A percentile compares a stretch with the other conserved stretches of the same genome.
Conservation (phyloP, 2,888 invertebrate species). For the Malachius bipustulatus region DNA sequence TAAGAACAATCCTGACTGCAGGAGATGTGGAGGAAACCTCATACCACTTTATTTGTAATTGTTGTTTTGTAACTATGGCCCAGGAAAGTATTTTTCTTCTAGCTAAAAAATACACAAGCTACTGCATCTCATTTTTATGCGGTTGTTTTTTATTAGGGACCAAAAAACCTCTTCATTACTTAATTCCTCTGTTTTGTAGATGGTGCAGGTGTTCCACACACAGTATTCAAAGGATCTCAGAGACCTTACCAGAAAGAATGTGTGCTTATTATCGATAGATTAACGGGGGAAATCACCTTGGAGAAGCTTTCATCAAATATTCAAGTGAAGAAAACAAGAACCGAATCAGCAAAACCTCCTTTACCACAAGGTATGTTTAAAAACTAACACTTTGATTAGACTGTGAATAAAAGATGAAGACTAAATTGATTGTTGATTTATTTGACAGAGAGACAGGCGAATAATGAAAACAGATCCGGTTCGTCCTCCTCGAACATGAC, state of each 20-base stretch:
- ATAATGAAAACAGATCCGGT: constrained; percentile 5
- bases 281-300: constrained; percentile 85
- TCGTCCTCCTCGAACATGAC: constrained; percentile 17
- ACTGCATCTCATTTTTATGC: background rate
- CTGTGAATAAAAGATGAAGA: too few species aligned
- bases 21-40: too few species aligned
- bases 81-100: too few species aligned
- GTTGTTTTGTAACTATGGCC: too few species aligned
- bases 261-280: constrained; percentile 84
- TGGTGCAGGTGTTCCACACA: constrained; percentile 80
- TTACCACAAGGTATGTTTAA: constrained; percentile 25
- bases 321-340: constrained; percentile 86
- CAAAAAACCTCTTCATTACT: background rate
- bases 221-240: constrained; percentile 91
- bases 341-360: constrained; percentile 32
- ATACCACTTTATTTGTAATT: too few species aligned
- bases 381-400: too few species aligned
- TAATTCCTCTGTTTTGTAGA: constrained; percentile 51
- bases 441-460: too few species aligned
- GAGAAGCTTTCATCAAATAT: constrained; percentile 87
- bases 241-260: constrained; percentile 89
- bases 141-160: background rate
- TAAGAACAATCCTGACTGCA: too few species aligned
- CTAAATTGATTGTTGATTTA: too few species aligned
- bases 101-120: background rate